Percentiles rank a stretch among this genome's conserved stretches.
Evolutionary conservation across 2,888 invertebrate genomes (phyloP).

Genomic region (Brenthis hecate): DNA sequence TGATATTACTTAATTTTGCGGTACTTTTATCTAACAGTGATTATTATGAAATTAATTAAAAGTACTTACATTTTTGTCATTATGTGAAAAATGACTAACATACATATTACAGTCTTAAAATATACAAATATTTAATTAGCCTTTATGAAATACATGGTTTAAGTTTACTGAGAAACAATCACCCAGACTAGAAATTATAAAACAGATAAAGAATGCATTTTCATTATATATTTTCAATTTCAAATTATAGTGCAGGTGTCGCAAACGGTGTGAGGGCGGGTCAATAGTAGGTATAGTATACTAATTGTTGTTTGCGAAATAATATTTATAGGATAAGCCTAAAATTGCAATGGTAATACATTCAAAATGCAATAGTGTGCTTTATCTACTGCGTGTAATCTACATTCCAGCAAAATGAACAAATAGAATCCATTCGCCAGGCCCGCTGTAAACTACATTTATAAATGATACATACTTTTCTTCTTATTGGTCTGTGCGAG

Average conservation of each 20-base stretch:
- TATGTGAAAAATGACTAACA: background rate
- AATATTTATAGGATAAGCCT: constrained; percentile 27
- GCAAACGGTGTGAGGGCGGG: background rate
- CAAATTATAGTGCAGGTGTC: background rate
- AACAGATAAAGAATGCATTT: no score
- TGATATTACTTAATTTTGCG: constrained; percentile 28
- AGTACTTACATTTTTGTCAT: constrained; percentile 3
- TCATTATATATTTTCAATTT: no score
- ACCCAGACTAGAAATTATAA: no score
- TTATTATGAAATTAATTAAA: constrained; percentile 20
- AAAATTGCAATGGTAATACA: constrained; percentile 29
- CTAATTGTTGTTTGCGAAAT: constrained; percentile 18
- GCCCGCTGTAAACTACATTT: constrained; percentile 10
- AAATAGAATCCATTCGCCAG: constrained; percentile 27
- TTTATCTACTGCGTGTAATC: constrained; percentile 27
- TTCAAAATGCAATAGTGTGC: constrained; percentile 20
- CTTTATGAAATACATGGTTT: no score
- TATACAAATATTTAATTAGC: no score
- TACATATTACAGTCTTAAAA: background rate
- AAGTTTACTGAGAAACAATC: no score
- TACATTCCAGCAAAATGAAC: constrained; percentile 27
- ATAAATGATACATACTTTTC: constrained; percentile 14
- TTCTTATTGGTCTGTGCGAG: no score
- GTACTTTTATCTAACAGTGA: constrained; percentile 13
- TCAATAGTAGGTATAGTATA: background rate